Percentiles rank a stretch among this genome's conserved stretches.
Evolutionary conservation across 2,113 vertebrate species (phyloP).

Genomic region (Seriola rivoliana): DNA sequence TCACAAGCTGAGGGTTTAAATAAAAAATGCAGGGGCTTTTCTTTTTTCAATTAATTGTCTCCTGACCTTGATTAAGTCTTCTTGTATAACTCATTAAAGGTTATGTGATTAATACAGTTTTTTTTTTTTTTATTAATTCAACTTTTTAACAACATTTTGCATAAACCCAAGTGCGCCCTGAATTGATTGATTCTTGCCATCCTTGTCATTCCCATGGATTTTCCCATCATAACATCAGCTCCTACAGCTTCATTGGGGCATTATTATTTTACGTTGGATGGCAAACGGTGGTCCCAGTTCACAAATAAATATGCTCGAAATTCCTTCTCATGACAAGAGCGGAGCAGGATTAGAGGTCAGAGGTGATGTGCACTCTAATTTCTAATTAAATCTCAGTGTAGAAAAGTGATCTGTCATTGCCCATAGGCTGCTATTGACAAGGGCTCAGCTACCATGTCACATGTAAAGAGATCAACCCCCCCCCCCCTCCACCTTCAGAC

Average conservation of each 20-base stretch:
- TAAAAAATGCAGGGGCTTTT: not conserved
- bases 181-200: slow-evolving; percentile 11
- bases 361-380: slow-evolving; percentile 70
- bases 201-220: slow-evolving; percentile 23
- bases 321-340: slow-evolving; percentile 47
- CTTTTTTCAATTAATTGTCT: not conserved
- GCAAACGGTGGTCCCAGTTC: slow-evolving; percentile 29
- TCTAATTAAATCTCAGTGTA: slow-evolving; percentile 79
- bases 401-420: slow-evolving; percentile 81
- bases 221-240: slow-evolving; percentile 35
- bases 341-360: slow-evolving; percentile 66
- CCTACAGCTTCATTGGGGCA: slow-evolving; percentile 16
- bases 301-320: slow-evolving; percentile 60
- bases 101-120: slow-evolving; percentile 2
- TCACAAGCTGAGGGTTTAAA: not conserved
- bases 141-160: slow-evolving; percentile 24
- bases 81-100: slow-evolving; percentile 9
- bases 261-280: slow-evolving; percentile 50
- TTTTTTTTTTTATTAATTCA: slow-evolving; percentile 15
- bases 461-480: slow-evolving; percentile 49
- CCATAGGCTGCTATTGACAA: slow-evolving; percentile 70
- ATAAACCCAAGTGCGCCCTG: slow-evolving; percentile 17
- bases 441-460: slow-evolving; percentile 47
- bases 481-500: slow-evolving; percentile 26
- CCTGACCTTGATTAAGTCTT: slow-evolving; percentile 13